phyloP scores from a whole-genome alignment of 1,140 invertebrate genomes.

The Drosophila miranda region DNA sequence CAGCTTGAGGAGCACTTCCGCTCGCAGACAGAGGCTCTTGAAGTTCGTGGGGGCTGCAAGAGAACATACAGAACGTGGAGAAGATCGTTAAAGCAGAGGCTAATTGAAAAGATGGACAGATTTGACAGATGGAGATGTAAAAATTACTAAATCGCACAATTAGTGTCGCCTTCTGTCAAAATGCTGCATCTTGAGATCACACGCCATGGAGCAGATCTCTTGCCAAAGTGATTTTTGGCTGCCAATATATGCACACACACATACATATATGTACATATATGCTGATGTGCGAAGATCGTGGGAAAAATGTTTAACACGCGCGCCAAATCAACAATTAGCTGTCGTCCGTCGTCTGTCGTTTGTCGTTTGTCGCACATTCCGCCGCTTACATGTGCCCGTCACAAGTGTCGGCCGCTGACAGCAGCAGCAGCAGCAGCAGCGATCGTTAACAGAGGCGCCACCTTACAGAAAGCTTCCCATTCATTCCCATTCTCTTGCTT shows the following conservation, averaged over 20 bases:
- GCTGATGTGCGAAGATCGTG: conserved; percentile 4
- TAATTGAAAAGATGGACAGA: not conserved
- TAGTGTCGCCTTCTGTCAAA: conserved; percentile 56
- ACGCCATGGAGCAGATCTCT: conserved; percentile 29
- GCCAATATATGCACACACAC: conserved; percentile 31
- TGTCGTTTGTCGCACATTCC: conserved; percentile 12
- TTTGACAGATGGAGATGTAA: conserved; percentile 10
- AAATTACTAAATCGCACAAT: conserved; percentile 39
- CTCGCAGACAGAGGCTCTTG: conserved; percentile 87
- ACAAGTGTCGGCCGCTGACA: not conserved
- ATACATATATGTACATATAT: conserved; percentile 3
- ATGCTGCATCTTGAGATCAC: conserved; percentile 2
- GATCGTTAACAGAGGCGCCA: conserved; percentile 9
- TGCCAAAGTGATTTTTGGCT: conserved; percentile 35
- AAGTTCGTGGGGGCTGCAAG: conserved; percentile 88
- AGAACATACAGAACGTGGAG: conserved; percentile 21
- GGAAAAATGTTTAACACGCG: conserved; percentile 56
- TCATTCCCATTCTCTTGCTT: no score
- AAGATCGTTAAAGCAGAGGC: not conserved
- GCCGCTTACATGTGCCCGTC: not conserved
- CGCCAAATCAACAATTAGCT: conserved; percentile 59
- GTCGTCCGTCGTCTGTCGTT: conserved; percentile 1
- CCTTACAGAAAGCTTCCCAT: not conserved
- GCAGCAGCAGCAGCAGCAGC: not conserved
- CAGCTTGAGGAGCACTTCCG: conserved; percentile 86